Conservation (phyloP, 2,888 invertebrate genomes). For the Sclerodermus sp. region DNA sequence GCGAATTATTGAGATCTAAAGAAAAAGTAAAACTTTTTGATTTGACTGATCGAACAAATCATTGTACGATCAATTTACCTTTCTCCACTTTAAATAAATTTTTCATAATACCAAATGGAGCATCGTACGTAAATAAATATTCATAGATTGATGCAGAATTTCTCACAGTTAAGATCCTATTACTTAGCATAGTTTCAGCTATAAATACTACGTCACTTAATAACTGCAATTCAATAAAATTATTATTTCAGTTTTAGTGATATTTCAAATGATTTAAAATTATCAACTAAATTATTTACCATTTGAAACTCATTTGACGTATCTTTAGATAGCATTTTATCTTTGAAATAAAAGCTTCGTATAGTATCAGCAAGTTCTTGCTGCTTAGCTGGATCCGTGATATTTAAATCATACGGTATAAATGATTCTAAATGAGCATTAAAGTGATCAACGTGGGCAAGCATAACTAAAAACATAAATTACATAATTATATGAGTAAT, state of each 20-base stretch:
- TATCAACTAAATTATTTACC: conserved; percentile 8
- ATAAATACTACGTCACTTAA: conserved; percentile 36
- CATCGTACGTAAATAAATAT: conserved; percentile 40
- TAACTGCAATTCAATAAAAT: conserved; percentile 27
- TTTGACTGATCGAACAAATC: background rate
- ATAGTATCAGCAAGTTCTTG: conserved; percentile 33
- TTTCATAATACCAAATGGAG: conserved; percentile 43
- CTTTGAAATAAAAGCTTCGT: conserved; percentile 42
- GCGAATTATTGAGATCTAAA: too few relatives aligned
- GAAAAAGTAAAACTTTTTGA: background rate
- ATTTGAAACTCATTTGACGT: conserved; percentile 20
- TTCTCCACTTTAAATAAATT: conserved; percentile 28
- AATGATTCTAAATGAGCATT: conserved; percentile 44
- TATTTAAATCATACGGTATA: conserved; percentile 43
- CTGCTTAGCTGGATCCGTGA: conserved; percentile 34
- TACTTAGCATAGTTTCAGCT: conserved; percentile 28
- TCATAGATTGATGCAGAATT: conserved; percentile 42
- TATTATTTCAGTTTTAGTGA: background rate
- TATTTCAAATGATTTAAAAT: conserved; percentile 5
- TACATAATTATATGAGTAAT: too few relatives aligned
- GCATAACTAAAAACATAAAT: conserved; percentile 24
- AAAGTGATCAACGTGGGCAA: conserved; percentile 34
- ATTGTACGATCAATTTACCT: too few relatives aligned
- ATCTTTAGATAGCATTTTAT: conserved; percentile 38
- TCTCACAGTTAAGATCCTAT: conserved; percentile 37